Conservation (phyloP, 2,113 vertebrate species). For the Chionis minor region DNA sequence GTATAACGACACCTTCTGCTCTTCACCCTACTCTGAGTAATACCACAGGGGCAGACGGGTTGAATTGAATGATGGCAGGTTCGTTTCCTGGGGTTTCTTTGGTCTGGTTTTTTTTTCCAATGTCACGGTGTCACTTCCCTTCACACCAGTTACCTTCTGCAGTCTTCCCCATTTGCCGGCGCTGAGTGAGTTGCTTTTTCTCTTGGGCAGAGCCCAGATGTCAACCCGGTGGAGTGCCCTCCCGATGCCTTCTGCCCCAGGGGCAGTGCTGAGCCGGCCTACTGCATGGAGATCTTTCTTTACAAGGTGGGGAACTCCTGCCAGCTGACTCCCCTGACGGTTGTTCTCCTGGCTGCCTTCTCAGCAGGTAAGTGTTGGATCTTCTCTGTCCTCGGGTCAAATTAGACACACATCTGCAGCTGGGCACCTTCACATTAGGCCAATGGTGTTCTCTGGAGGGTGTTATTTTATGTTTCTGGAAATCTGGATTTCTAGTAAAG, state of each 20-base stretch:
- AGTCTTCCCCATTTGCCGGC: neutral
- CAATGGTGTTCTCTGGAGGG: neutral
- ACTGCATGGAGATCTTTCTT: slow-evolving; percentile 89
- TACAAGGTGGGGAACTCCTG: slow-evolving; percentile 82
- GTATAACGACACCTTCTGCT: neutral
- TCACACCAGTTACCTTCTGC: neutral
- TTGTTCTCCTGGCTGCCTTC: slow-evolving; percentile 79
- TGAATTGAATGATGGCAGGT: neutral
- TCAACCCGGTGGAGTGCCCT: slow-evolving; percentile 82
- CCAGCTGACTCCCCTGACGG: slow-evolving; percentile 80
- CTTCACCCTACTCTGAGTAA: neutral
- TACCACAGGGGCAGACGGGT: neutral
- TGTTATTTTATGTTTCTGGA: neutral
- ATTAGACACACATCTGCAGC: neutral
- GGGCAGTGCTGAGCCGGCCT: slow-evolving; percentile 79
- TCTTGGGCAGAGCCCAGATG: slow-evolving; percentile 81
- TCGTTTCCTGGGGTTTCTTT: neutral
- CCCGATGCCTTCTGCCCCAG: slow-evolving; percentile 84
- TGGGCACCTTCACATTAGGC: neutral
- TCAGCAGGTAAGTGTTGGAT: slow-evolving; percentile 68
- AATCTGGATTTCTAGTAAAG: neutral
- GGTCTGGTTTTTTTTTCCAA: neutral
- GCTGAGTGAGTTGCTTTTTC: neutral
- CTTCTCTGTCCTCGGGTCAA: neutral
- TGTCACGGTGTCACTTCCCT: neutral